These are phyloP conservation scores for Sebastes iracundus DNA, from an alignment of 2,797 vertebrate genomes.

Conservation along the genomic window DNA sequence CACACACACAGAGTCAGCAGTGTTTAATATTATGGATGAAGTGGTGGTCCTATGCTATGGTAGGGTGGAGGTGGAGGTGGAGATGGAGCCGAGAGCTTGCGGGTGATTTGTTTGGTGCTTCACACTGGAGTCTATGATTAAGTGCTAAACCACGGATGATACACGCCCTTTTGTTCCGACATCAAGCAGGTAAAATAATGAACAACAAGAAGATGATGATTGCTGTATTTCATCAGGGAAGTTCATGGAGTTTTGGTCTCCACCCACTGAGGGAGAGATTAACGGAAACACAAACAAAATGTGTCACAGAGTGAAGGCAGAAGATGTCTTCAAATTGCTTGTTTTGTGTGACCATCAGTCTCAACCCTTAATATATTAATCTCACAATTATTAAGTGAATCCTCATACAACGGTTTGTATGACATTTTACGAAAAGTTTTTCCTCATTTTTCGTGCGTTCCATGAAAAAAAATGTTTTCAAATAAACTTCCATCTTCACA, in stretches of 20 bases:
- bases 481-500: too few relatives aligned
- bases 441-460: too few relatives aligned
- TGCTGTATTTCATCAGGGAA: conserved; percentile 12
- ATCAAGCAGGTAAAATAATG: conserved; percentile 19
- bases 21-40: conserved; percentile 57
- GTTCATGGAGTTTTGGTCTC: neutral
- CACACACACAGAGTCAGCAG: conserved; percentile 35
- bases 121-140: conserved; percentile 18
- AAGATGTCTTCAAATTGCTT: neutral
- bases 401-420: too few relatives aligned
- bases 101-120: conserved; percentile 26
- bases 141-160: conserved; percentile 36
- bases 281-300: neutral
- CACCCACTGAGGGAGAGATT: neutral
- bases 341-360: neutral
- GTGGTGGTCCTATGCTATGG: neutral
- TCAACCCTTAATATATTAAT: neutral
- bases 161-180: conserved; percentile 11
- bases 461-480: too few relatives aligned
- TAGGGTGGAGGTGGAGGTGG: neutral
- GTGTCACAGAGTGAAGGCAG: neutral
- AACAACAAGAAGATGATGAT: conserved; percentile 11
- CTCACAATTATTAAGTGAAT: accelerated
- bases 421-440: too few relatives aligned
- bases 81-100: conserved; percentile 2